These are phyloP conservation scores for Sialis lutaria DNA, from an alignment of 2,888 invertebrate genomes.

Conservation along the genomic window DNA sequence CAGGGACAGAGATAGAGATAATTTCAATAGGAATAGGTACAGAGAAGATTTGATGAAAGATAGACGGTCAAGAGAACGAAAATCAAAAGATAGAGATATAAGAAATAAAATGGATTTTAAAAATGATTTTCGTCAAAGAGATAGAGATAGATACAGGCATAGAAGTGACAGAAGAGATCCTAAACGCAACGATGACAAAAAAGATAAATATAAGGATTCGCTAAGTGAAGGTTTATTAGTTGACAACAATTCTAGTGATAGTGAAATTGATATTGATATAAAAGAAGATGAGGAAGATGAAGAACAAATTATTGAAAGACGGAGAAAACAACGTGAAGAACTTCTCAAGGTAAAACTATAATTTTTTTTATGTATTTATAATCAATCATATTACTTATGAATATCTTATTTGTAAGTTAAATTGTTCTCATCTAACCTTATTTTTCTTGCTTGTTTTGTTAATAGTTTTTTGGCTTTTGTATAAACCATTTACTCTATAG, in stretches of 20 bases:
- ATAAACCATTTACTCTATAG: no score
- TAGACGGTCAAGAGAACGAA: slow-evolving; percentile 17
- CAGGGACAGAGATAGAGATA: slow-evolving; percentile 23
- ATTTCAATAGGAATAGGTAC: slow-evolving; percentile 19
- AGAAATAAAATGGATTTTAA: slow-evolving; percentile 12
- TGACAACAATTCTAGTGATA: slow-evolving; percentile 51
- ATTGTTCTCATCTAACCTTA: no score
- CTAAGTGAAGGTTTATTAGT: slow-evolving; percentile 59
- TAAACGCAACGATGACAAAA: slow-evolving; percentile 21
- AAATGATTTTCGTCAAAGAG: slow-evolving; percentile 12
- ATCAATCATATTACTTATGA: no score
- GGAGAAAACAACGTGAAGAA: slow-evolving; percentile 76
- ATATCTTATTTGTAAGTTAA: no score
- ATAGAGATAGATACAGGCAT: slow-evolving; percentile 11
- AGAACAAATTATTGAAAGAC: slow-evolving; percentile 77
- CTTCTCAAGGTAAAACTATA: slow-evolving; percentile 49
- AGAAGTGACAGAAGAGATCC: slow-evolving; percentile 12
- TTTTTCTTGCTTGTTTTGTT: no score
- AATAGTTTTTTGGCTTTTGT: no score
- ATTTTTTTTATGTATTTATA: no score
- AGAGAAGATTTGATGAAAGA: slow-evolving; percentile 20
- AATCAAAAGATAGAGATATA: slow-evolving; percentile 9
- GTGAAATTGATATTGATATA: slow-evolving; percentile 55
- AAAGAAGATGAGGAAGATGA: slow-evolving; percentile 81
- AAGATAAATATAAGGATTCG: slow-evolving; percentile 51